Conservation (phyloP, 2,797 vertebrate genomes). For the Chelidonichthys spinosus region DNA sequence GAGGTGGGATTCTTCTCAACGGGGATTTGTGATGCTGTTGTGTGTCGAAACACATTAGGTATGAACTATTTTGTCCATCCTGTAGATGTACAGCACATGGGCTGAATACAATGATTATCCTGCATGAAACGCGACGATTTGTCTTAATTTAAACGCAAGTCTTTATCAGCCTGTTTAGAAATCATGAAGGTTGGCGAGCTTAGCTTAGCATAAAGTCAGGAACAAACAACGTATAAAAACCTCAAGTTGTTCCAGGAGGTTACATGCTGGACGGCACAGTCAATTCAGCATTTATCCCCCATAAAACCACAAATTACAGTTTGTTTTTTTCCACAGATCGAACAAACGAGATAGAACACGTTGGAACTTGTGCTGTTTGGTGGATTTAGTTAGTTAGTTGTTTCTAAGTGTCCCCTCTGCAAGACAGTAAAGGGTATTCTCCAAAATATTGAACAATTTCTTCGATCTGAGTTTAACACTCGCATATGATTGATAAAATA, state of each 20-base stretch:
- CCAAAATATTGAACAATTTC: neutral
- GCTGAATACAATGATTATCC: too few species aligned
- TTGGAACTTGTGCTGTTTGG: neutral
- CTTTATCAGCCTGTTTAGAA: neutral
- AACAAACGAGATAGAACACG: neutral
- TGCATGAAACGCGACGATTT: too few species aligned
- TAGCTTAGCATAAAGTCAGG: neutral
- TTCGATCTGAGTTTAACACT: constrained; percentile 3
- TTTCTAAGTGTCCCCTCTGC: neutral
- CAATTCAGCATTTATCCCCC: neutral
- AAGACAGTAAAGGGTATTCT: neutral
- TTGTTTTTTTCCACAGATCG: neutral
- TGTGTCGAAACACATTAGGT: neutral
- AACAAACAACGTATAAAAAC: neutral
- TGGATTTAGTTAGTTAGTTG: neutral
- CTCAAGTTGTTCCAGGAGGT: neutral
- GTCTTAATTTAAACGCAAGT: neutral
- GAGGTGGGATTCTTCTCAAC: too few species aligned
- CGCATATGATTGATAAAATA: neutral
- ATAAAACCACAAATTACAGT: neutral
- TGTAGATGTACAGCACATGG: too few species aligned
- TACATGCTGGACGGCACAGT: neutral
- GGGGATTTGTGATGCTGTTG: too few species aligned
- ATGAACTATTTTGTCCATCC: too few species aligned
- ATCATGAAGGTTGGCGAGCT: neutral